These are phyloP conservation scores for Stratiomys singularior DNA, from an alignment of 2,888 invertebrate species.

Conservation along the genomic window DNA sequence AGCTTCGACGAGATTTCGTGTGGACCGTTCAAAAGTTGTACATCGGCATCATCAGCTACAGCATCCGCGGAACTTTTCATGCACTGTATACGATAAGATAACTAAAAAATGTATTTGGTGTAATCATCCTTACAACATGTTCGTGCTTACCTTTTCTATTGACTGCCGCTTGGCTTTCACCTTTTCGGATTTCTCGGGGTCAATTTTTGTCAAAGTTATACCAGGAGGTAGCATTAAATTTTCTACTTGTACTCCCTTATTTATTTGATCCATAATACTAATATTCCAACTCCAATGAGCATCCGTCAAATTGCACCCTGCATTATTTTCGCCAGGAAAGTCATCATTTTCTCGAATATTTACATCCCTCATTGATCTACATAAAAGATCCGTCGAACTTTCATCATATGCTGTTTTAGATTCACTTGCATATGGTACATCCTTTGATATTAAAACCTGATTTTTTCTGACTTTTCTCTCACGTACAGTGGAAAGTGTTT, in stretches of 20 bases:
- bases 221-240: slow-evolving; percentile 79
- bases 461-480: too few species aligned
- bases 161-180: slow-evolving; percentile 64
- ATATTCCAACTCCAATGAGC: slow-evolving; percentile 55
- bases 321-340: slow-evolving; percentile 40
- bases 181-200: slow-evolving; percentile 66
- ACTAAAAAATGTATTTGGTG: background rate
- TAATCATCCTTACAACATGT: background rate
- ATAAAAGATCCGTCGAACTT: slow-evolving; percentile 48
- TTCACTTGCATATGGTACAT: background rate
- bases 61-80: too few species aligned
- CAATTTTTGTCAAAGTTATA: slow-evolving; percentile 81
- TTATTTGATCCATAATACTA: slow-evolving; percentile 66
- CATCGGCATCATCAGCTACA: background rate
- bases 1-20: background rate
- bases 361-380: slow-evolving; percentile 50
- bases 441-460: background rate
- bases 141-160: slow-evolving; percentile 58
- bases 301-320: background rate
- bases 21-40: background rate
- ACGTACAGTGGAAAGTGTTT: background rate
- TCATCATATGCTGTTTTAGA: slow-evolving; percentile 25
- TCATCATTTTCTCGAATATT: slow-evolving; percentile 51
- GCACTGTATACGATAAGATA: background rate
- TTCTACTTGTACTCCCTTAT: slow-evolving; percentile 68